phyloP scores from a whole-genome alignment of 2,888 invertebrate genomes.

The Drosophila algonquin region DNA sequence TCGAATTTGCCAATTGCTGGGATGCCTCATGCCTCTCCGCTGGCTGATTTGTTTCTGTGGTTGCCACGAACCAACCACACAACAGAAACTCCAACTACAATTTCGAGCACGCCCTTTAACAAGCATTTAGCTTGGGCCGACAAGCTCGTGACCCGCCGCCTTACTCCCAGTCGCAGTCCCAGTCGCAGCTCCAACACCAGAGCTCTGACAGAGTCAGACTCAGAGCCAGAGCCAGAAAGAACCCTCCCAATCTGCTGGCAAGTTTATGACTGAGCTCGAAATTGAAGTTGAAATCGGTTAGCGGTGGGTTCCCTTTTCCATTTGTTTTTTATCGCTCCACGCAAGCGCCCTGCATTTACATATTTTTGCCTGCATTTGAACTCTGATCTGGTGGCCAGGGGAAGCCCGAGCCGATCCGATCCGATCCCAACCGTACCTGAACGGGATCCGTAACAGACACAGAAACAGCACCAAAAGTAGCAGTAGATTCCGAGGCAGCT shows the following conservation, averaged over 20 bases:
- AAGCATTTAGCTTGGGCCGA: slow-evolving; percentile 68
- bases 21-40: slow-evolving; percentile 16
- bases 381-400: slow-evolving; percentile 52
- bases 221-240: slow-evolving; percentile 7
- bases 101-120: slow-evolving; percentile 77
- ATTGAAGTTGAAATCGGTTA: slow-evolving; percentile 77
- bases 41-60: slow-evolving; percentile 77
- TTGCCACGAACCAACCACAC: slow-evolving; percentile 55
- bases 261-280: slow-evolving; percentile 54
- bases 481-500: slow-evolving; percentile 21
- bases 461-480: slow-evolving; percentile 6
- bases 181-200: neutral
- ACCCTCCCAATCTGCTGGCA: slow-evolving; percentile 38
- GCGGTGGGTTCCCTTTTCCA: slow-evolving; percentile 52
- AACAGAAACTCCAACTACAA: slow-evolving; percentile 41
- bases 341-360: slow-evolving; percentile 78
- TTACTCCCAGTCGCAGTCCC: slow-evolving; percentile 3
- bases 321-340: slow-evolving; percentile 52
- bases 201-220: neutral
- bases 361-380: slow-evolving; percentile 77
- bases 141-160: slow-evolving; percentile 72
- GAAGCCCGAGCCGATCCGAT: slow-evolving; percentile 29
- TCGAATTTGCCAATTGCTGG: slow-evolving; percentile 57
- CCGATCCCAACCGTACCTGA: slow-evolving; percentile 11
- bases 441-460: slow-evolving; percentile 18